phyloP scores from a whole-genome alignment of 2,797 vertebrate species.

The Microctenopoma lineatum region DNA sequence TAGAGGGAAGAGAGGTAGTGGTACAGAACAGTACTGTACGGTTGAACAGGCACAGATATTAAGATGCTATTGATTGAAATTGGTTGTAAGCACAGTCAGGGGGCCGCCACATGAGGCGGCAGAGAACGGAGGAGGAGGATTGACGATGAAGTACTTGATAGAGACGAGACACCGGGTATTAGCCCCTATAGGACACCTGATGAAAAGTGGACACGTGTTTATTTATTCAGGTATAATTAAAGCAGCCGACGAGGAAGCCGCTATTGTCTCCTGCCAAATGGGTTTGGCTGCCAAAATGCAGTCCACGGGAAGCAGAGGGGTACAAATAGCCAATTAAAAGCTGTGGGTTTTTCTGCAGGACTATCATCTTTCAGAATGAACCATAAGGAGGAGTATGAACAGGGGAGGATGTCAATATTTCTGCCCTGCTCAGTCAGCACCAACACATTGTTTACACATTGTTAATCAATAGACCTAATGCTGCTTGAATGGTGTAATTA shows the following conservation, averaged over 20 bases:
- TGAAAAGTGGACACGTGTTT: conserved; percentile 41
- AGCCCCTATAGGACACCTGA: conserved; percentile 29
- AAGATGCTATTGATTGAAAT: conserved; percentile 79
- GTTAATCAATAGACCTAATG: conserved; percentile 76
- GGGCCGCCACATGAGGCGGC: conserved; percentile 53
- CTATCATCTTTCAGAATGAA: conserved; percentile 58
- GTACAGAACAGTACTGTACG: no score
- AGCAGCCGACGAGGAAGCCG: conserved; percentile 24
- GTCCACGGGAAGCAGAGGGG: conserved; percentile 34
- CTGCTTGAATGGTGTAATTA: conserved; percentile 73
- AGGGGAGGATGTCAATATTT: conserved; percentile 65
- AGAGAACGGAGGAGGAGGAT: conserved; percentile 10
- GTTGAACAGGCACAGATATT: conserved; percentile 70
- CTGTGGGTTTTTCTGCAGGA: conserved; percentile 44
- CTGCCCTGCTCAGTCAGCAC: conserved; percentile 61
- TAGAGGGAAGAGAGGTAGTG: neutral
- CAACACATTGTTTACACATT: conserved; percentile 70
- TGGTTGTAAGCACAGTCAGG: conserved; percentile 71
- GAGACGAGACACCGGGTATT: conserved; percentile 40
- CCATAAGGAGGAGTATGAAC: conserved; percentile 42
- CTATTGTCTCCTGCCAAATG: conserved; percentile 40
- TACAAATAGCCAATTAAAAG: conserved; percentile 69
- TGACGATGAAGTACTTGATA: conserved; percentile 37
- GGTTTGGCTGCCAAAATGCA: conserved; percentile 40
- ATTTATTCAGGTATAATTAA: conserved; percentile 40